These are phyloP conservation scores for Nemotelus nigrinus DNA, from an alignment of 2,888 invertebrate species.

Conservation along the genomic window DNA sequence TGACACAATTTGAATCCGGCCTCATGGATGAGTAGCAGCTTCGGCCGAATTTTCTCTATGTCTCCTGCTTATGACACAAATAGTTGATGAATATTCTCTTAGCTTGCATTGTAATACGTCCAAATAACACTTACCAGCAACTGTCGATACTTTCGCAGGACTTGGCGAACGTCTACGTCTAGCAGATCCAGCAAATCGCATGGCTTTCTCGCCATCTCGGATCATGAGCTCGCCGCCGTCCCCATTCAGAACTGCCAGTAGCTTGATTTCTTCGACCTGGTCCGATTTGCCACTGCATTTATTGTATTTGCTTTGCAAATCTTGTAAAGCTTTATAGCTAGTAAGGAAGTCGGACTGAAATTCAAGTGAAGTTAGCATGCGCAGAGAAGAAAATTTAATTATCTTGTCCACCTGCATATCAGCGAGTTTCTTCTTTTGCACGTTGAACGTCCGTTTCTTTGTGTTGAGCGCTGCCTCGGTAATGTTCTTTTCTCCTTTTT, in stretches of 20 bases:
- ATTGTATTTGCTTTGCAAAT: constrained; percentile 44
- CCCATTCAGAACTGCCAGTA: constrained; percentile 40
- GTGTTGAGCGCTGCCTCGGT: constrained; percentile 23
- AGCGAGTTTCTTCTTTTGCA: constrained; percentile 41
- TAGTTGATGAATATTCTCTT: no score
- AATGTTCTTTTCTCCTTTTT: constrained; percentile 37
- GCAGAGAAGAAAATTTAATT: not conserved
- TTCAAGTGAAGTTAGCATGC: not conserved
- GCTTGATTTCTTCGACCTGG: constrained; percentile 44
- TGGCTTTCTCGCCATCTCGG: constrained; percentile 31
- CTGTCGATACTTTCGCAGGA: not conserved
- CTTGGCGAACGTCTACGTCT: not conserved
- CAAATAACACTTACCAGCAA: constrained; percentile 3
- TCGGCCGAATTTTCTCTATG: constrained; percentile 30
- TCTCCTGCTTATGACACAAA: not conserved
- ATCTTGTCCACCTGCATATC: constrained; percentile 17
- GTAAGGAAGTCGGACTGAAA: constrained; percentile 43
- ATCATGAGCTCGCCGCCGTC: constrained; percentile 39
- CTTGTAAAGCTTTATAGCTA: constrained; percentile 43
- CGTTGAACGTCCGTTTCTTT: constrained; percentile 35
- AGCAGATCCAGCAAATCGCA: not conserved
- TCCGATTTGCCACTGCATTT: constrained; percentile 44
- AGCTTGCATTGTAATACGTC: no score
- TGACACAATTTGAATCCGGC: constrained; percentile 45
- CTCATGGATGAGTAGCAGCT: constrained; percentile 34